These are phyloP conservation scores for Parotocinclus haroldoi DNA, from an alignment of 2,797 vertebrate species.

Conservation along the genomic window DNA sequence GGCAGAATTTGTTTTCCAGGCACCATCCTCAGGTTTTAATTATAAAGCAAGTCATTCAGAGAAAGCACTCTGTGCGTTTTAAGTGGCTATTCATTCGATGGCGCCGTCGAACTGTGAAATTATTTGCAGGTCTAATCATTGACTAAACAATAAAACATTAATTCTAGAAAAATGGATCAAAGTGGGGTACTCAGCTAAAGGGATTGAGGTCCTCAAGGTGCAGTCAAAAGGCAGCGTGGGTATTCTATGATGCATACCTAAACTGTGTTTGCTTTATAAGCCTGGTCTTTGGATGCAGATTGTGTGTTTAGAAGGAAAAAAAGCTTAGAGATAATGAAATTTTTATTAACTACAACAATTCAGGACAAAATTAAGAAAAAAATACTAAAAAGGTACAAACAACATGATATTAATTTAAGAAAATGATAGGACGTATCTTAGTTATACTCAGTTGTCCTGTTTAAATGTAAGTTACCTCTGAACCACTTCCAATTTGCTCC, in stretches of 20 bases:
- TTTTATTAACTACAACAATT: too few relatives aligned
- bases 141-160: slow-evolving; percentile 58
- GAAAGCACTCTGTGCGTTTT: slow-evolving; percentile 31
- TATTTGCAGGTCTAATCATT: slow-evolving; percentile 54
- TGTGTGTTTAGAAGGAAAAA: not conserved
- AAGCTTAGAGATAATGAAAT: not conserved
- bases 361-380: too few relatives aligned
- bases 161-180: slow-evolving; percentile 51
- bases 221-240: slow-evolving; percentile 23
- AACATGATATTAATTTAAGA: too few relatives aligned
- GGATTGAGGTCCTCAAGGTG: slow-evolving; percentile 33
- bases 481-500: too few relatives aligned
- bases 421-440: too few relatives aligned
- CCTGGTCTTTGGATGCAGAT: not conserved
- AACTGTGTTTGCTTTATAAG: not conserved
- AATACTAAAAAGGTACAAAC: too few relatives aligned
- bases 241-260: not conserved
- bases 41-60: slow-evolving; percentile 44
- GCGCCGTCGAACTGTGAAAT: slow-evolving; percentile 50
- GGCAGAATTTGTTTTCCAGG: slow-evolving; percentile 51
- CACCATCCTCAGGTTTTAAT: slow-evolving; percentile 50
- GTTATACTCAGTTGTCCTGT: too few relatives aligned
- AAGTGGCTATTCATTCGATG: slow-evolving; percentile 42
- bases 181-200: slow-evolving; percentile 39
- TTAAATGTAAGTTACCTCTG: too few relatives aligned